Percentiles rank a stretch among this genome's conserved stretches.
Evolutionary conservation across 2,888 invertebrate genomes (phyloP).

Genomic region (Ptychoptera albimana): DNA sequence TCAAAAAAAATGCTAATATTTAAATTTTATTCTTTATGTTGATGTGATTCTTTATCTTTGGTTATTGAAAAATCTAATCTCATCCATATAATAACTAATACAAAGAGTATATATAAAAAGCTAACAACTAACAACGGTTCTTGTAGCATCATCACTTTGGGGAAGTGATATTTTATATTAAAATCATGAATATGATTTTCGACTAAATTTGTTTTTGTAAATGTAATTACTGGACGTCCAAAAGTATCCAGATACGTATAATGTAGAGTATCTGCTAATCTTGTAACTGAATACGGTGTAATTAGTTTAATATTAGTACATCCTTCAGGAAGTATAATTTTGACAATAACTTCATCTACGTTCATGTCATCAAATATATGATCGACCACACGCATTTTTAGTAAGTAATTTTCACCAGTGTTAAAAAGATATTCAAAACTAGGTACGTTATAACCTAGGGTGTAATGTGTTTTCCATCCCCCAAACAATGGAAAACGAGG

Average conservation of each 20-base stretch:
- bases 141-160: constrained; percentile 69
- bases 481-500: constrained; percentile 97
- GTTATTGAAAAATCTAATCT: constrained; percentile 90
- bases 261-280: constrained; percentile 58
- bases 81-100: constrained; percentile 84
- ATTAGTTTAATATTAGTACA: constrained; percentile 63
- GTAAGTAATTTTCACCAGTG: constrained; percentile 57
- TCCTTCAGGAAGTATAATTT: constrained; percentile 89
- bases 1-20: no score
- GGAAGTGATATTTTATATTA: constrained; percentile 77
- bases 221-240: constrained; percentile 77
- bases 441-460: constrained; percentile 92
- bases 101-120: constrained; percentile 79
- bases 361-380: constrained; percentile 95
- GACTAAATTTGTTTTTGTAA: constrained; percentile 72
- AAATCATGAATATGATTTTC: constrained; percentile 95
- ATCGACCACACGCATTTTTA: constrained; percentile 91
- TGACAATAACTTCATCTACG: constrained; percentile 74
- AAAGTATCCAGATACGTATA: constrained; percentile 91
- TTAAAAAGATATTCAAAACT: constrained; percentile 90
- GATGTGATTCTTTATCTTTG: constrained; percentile 41
- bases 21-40: constrained; percentile 30
- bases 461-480: constrained; percentile 97
- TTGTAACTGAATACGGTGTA: constrained; percentile 65
- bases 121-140: constrained; percentile 83